These are phyloP conservation scores for Anomalospiza imberbis DNA, from an alignment of 2,797 vertebrate species.

Conservation along the genomic window DNA sequence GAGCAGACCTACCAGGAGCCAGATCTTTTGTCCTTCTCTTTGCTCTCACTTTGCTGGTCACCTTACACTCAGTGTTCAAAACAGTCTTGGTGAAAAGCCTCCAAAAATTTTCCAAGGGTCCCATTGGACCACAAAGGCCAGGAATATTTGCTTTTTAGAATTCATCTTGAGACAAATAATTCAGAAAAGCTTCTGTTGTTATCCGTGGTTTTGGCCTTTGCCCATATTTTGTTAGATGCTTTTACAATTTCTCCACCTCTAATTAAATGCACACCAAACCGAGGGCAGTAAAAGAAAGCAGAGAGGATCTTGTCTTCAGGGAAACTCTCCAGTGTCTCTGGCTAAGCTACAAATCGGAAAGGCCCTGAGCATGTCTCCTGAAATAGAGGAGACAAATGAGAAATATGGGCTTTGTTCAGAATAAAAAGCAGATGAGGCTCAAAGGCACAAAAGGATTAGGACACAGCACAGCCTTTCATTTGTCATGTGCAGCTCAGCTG, in stretches of 20 bases:
- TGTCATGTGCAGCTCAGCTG: neutral
- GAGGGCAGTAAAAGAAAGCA: neutral
- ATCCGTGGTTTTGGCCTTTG: neutral
- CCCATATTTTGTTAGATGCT: neutral
- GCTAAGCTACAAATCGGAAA: neutral
- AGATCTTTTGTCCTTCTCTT: neutral
- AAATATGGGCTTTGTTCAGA: neutral
- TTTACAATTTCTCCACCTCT: neutral
- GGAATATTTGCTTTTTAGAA: neutral
- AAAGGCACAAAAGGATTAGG: conserved; percentile 33
- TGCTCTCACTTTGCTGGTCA: neutral
- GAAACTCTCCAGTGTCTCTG: neutral
- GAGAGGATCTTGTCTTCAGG: neutral
- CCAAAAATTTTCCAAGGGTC: neutral
- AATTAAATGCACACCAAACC: neutral
- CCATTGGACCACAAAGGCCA: neutral
- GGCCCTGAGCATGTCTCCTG: neutral
- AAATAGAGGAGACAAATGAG: conserved; percentile 10
- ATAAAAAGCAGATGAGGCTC: conserved; percentile 32
- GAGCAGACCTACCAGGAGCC: neutral
- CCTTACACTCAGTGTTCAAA: neutral
- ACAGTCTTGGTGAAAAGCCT: neutral
- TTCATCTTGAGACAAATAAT: neutral
- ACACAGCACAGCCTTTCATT: neutral
- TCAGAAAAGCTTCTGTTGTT: neutral